Evolutionary conservation across 2,113 vertebrate genomes (phyloP).

Genomic region (Hippocampus guttulatus): DNA sequence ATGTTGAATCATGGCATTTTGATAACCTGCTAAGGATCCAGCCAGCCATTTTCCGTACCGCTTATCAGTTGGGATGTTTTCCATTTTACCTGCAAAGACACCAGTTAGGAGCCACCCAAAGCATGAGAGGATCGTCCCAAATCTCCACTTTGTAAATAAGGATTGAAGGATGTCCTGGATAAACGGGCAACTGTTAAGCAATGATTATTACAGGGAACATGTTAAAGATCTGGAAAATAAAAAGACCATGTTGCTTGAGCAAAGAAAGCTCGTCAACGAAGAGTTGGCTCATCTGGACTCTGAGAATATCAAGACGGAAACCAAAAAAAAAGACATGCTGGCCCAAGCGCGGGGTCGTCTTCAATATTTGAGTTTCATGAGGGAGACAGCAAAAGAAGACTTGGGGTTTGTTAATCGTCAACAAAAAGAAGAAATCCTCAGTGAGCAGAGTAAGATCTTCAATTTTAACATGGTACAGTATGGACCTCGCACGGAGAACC

Average conservation of each 20-base stretch:
- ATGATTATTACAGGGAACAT: neutral
- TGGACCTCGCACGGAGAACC: neutral
- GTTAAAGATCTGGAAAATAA: slow-evolving; percentile 6
- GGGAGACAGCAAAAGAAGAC: neutral
- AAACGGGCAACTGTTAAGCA: neutral
- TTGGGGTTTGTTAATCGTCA: neutral
- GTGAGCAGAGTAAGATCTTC: slow-evolving; percentile 4
- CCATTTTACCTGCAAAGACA: neutral
- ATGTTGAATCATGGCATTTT: slow-evolving; percentile 1
- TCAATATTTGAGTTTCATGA: neutral
- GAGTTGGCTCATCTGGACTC: slow-evolving; percentile 3
- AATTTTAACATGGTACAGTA: neutral
- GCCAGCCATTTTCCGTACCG: neutral
- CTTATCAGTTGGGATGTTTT: neutral
- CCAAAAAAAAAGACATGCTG: neutral
- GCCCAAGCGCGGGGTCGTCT: neutral
- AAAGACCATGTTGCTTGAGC: neutral
- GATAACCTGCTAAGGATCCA: neutral
- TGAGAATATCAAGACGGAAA: neutral
- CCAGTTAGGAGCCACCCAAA: neutral
- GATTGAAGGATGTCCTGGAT: slow-evolving; percentile 7
- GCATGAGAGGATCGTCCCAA: neutral
- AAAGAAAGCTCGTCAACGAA: neutral
- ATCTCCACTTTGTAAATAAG: neutral
- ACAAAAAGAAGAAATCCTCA: slow-evolving; percentile 4